phyloP scores from a whole-genome alignment of 2,888 invertebrate species.

The Ennomos erosarius region DNA sequence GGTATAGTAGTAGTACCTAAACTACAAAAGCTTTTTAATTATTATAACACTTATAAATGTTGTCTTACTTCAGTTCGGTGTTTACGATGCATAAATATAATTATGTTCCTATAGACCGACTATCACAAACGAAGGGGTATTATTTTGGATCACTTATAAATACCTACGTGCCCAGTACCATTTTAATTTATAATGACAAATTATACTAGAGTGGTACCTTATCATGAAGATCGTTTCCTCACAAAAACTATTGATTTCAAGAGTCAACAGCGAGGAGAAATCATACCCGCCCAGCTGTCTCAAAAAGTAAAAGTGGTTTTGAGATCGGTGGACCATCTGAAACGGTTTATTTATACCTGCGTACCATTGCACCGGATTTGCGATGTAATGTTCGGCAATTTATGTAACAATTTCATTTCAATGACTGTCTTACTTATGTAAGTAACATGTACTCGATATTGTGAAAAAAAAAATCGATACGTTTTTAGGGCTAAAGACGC shows the following conservation, averaged over 20 bases:
- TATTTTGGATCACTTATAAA: background rate
- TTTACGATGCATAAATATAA: too few species aligned
- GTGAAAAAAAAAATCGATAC: too few species aligned
- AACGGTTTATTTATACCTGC: constrained; percentile 37
- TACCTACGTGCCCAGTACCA: background rate
- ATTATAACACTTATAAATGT: too few species aligned
- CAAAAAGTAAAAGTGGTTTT: constrained; percentile 70
- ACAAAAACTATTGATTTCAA: constrained; percentile 30
- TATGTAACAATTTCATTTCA: constrained; percentile 19
- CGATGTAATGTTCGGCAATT: constrained; percentile 20
- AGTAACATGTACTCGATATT: background rate
- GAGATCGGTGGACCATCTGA: constrained; percentile 49
- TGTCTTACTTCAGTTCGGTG: too few species aligned
- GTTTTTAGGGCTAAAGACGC: too few species aligned
- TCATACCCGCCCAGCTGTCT: constrained; percentile 58
- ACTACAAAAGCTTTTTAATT: too few species aligned
- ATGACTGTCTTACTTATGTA: background rate
- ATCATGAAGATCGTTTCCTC: constrained; percentile 9
- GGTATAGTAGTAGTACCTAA: too few species aligned
- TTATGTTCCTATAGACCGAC: too few species aligned
- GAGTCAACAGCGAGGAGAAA: constrained; percentile 57
- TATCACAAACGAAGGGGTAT: too few species aligned
- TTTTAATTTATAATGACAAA: too few species aligned
- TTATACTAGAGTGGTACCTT: background rate
- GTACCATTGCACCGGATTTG: constrained; percentile 15